Conservation (phyloP, 2,888 invertebrate species). For the Pyrrhosoma nymphula region DNA sequence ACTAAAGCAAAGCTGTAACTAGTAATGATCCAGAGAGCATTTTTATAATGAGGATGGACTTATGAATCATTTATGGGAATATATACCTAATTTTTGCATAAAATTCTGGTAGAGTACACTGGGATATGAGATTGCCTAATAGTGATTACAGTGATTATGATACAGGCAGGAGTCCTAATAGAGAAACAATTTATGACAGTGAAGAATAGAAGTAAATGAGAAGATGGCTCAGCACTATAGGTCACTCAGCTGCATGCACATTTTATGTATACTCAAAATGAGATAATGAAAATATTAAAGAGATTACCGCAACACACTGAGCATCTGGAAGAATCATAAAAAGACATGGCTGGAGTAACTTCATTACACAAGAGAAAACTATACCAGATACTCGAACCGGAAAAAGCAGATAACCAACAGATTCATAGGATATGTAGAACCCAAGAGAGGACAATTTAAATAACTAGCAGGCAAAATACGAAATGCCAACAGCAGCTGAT, state of each 20-base stretch:
- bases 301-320: constrained; percentile 30
- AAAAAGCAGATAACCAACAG: background rate
- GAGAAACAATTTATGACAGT: background rate
- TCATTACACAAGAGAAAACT: background rate
- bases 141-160: background rate
- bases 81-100: background rate
- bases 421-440: background rate
- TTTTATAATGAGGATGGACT: background rate
- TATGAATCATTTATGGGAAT: background rate
- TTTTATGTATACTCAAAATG: background rate
- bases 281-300: background rate
- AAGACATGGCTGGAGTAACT: background rate
- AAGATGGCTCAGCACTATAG: background rate
- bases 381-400: constrained; percentile 1
- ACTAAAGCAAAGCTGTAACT: background rate
- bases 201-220: background rate
- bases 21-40: background rate
- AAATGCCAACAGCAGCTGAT: background rate
- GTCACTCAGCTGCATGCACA: background rate
- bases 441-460: background rate
- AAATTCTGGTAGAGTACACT: background rate
- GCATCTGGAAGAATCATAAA: constrained; percentile 17
- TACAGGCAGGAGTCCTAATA: background rate
- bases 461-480: background rate
- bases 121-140: background rate